Percentiles rank a stretch among this genome's conserved stretches.
These are phyloP conservation scores for Prunella strophiata DNA, from an alignment of 2,797 vertebrate genomes.

Conservation along the genomic window DNA sequence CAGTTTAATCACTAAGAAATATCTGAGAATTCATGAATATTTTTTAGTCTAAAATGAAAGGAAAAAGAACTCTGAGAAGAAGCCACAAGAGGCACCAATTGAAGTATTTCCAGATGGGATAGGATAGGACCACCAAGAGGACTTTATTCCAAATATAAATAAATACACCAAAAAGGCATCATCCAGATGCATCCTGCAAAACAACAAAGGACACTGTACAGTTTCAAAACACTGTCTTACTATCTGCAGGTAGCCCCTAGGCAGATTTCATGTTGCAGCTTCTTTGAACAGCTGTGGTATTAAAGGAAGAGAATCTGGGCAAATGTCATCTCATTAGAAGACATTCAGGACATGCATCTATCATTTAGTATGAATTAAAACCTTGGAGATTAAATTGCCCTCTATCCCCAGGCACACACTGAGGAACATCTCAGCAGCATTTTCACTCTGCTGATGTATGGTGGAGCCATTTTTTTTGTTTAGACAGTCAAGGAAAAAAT, in stretches of 20 bases:
- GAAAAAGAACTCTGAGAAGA: background rate
- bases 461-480: background rate
- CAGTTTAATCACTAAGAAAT: background rate
- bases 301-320: background rate
- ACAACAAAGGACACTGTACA: background rate
- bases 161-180: background rate
- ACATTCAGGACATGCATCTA: background rate
- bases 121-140: background rate
- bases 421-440: background rate
- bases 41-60: background rate
- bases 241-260: background rate
- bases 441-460: background rate
- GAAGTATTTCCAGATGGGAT: background rate
- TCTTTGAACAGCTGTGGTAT: background rate
- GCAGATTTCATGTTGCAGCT: background rate
- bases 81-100: background rate
- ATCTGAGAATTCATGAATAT: background rate
- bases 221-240: background rate
- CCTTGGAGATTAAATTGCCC: background rate
- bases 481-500: background rate
- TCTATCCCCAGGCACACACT: background rate
- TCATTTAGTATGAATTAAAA: constrained; percentile 24
- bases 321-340: constrained; percentile 38
- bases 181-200: background rate
- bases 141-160: background rate